A percentile compares a stretch with the other conserved stretches of the same genome.
These are phyloP conservation scores for Agonopterix heracliana DNA, from an alignment of 2,888 invertebrate species.

Conservation along the genomic window DNA sequence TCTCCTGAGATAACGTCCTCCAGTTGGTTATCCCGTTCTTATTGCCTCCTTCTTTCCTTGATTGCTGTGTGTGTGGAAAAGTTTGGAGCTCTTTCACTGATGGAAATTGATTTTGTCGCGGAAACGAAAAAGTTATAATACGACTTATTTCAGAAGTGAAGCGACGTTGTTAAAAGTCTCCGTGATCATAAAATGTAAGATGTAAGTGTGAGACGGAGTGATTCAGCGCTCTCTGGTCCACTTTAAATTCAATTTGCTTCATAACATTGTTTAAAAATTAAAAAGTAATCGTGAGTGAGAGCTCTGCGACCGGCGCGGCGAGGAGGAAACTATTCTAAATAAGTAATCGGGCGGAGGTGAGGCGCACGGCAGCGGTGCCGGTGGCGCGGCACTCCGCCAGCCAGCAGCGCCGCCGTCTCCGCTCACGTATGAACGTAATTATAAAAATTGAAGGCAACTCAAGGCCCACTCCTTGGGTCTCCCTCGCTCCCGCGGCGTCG, in stretches of 20 bases:
- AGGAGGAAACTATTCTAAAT: slow-evolving; percentile 49
- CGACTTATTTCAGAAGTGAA: slow-evolving; percentile 35
- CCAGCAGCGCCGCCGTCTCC: slow-evolving; percentile 26
- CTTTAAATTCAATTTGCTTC: slow-evolving; percentile 22
- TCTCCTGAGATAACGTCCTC: slow-evolving; percentile 74
- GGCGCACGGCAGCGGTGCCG: slow-evolving; percentile 13
- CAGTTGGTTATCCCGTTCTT: slow-evolving; percentile 72
- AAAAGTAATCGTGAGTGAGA: slow-evolving; percentile 42
- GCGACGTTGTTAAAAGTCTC: slow-evolving; percentile 21
- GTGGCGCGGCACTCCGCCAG: slow-evolving; percentile 13
- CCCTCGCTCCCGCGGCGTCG: slow-evolving; percentile 69
- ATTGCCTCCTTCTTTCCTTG: slow-evolving; percentile 71
- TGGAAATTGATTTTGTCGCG: slow-evolving; percentile 63
- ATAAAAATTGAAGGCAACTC: slow-evolving; percentile 74
- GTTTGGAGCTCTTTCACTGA: slow-evolving; percentile 58
- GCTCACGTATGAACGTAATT: slow-evolving; percentile 79
- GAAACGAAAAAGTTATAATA: slow-evolving; percentile 57
- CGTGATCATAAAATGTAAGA: slow-evolving; percentile 5
- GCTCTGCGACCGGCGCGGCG: slow-evolving; percentile 28
- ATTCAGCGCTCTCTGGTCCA: neutral
- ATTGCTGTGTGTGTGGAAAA: slow-evolving; percentile 70
- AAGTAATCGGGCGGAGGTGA: slow-evolving; percentile 40
- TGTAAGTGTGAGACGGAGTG: neutral
- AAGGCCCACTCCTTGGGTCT: slow-evolving; percentile 57
- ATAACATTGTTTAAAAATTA: slow-evolving; percentile 41